Base-by-base conservation (phyloP, 2,113 vertebrate species). In the Halcyon malimbica region DNA sequence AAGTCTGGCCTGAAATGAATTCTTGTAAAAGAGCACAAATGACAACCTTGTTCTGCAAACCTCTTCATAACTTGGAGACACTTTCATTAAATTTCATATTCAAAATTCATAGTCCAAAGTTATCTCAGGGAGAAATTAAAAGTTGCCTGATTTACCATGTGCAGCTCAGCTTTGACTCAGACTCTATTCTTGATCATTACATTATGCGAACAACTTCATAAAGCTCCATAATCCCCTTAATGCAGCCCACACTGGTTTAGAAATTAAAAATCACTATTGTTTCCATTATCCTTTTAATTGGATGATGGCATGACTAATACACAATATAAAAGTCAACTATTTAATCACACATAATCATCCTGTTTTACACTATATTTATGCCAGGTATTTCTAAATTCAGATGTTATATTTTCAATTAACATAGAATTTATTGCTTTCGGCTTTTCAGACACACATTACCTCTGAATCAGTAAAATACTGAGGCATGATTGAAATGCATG, bases 201-300 rank as follows among this genome's bases (percentile, higher is more conserved):
- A 85, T 97, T 93, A 93, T 78, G 78, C 54, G 92, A 96, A 97
- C 78, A 71, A 87, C 74, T 94, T 84, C 74, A 94, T 65, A 87
- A 96, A 94, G 86, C 86, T 93, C 74, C 65, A 83, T 94, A 90
- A 93, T 97, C 93, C 82, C 83, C 41, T 89, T 92, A 84, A 85
- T 44, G 64, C 94, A 67, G 26, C 86, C 95, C 77, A 96, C 90
- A 87, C 65, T 82, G 70, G 68, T 94, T 93, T 91, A 93, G 90
- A 96, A 90, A 94, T 88, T 87, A 77, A 62, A 46, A 93, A 94
- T 68, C 68, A 78, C 90, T 91, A 87, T 91, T 91, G 62, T 93
- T 94, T 97, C 67, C 50, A 92, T 95, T 89, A 79, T 91, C 60
- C 83, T 85, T 90, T 96, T 96, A 95, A 96, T 85, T 94, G 88